Base-by-base conservation (phyloP, 2,888 invertebrate species). In the Ormyrus rosae region DNA sequence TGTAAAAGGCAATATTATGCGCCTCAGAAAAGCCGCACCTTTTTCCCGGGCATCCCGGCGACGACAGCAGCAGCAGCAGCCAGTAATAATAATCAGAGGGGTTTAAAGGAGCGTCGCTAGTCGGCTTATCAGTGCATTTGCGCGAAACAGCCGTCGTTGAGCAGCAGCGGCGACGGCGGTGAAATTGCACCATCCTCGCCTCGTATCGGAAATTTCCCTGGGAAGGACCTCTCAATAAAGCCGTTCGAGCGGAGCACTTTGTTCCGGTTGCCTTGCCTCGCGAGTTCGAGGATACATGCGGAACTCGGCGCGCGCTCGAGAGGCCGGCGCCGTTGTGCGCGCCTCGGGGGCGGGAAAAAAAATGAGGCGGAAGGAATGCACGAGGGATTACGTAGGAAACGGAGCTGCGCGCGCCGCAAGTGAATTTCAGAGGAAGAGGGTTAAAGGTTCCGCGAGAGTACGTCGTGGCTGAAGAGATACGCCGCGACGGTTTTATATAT, bases 181-280 rank as follows among this genome's bases (percentile, higher is more conserved):
- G 50, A 71, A 71, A 71, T 71, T 73, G 64, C 56, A 13, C 46
- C 50, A n/a, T 46, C 7, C 51, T 46, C 19, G 58, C 19, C 19
- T 19, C 34, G 34, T 64, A 71, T 78, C 78, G 71, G 58, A 65
- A 71, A 78, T 71, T 71, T 71, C 34, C 56, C 68, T 5, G 34
- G 68, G 53, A 50, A 45, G 13, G 48, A 7, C 11, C 13, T 13
- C 65, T 50, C 65, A 71, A 78, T 78, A 78, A 78, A 78, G 71
- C 65, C 71, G 71, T 71, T 77, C 48, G 69, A 69, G 76, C 53
- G 76, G 9, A 48, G 70, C 70, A 70, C 77, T 77, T 70, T 70
- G 77, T 70, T 64, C 77, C 70, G 70, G 70, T 13, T 51, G 48
- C 61, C 9, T 19, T 19, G 19, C 19, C 19, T 2, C 19, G 19